Conservation (phyloP, 2,797 vertebrate genomes). For the Ispidina picta region DNA sequence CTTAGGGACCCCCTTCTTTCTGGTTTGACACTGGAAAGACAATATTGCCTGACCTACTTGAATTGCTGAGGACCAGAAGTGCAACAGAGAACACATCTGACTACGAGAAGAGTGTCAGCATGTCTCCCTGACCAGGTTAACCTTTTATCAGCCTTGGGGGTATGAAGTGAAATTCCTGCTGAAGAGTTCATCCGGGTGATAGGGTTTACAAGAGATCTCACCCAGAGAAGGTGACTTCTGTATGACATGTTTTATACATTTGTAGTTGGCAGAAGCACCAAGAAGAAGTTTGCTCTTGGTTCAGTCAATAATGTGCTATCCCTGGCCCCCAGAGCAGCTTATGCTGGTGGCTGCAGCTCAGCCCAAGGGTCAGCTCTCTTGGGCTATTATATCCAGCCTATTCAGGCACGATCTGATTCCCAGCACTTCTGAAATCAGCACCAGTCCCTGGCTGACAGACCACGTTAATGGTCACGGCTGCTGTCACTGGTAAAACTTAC, state of each 20-base stretch:
- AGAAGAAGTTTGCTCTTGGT: neutral
- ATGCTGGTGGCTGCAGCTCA: neutral
- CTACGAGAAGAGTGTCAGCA: neutral
- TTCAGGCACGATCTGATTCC: neutral
- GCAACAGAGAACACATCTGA: fast-evolving
- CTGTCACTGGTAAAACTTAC: neutral
- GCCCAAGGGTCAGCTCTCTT: neutral
- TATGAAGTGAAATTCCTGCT: neutral
- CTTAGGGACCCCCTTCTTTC: neutral
- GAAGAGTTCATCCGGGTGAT: neutral
- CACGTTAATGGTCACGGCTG: neutral
- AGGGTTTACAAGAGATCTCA: neutral
- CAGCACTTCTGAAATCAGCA: fast-evolving
- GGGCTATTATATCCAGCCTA: neutral
- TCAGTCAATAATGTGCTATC: fast-evolving
- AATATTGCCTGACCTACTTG: neutral
- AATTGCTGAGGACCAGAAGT: neutral
- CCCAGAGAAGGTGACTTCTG: neutral
- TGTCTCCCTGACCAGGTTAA: neutral
- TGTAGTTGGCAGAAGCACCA: neutral
- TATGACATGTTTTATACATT: neutral
- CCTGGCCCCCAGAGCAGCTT: fast-evolving
- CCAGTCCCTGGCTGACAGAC: fast-evolving
- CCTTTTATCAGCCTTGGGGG: neutral
- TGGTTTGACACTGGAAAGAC: neutral